Evolutionary conservation across 2,113 vertebrate genomes (phyloP), one percentile per base, ranked within the genome.

Genomic region (Colossoma macropomum): DNA sequence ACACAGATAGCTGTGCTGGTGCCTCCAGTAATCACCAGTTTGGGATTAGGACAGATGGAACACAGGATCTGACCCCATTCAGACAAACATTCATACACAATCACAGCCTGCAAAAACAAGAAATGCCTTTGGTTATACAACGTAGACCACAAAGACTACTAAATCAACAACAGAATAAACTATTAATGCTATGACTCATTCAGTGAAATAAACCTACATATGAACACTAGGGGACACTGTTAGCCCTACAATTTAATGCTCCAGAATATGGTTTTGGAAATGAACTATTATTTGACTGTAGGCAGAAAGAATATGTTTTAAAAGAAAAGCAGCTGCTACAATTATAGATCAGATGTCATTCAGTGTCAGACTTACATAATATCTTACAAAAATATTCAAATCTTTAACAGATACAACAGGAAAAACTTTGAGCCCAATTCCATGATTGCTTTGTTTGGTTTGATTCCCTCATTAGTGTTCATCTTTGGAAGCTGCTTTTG

Each of bases 61-160:
- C 98, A 98, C 34, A 99, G 91, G 71, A 98, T 96, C 93, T 98
- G 98, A 84, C 96, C 97, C 98, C 98, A 99, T 88, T 99, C 98
- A 0, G 96, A 98, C 88, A 99, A 90, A 86, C 97, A 96, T 82
- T 99, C 98, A n/a, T 99, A 99, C 80, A 99, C 97, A 77, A 97
- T 96, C 87, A 96, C 89, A 0, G 95, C 97, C 98, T 99, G 87
- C 23, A 59, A 82, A 10, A n/a, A 59, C 56, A 48, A 41, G 63
- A 45, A 78, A 75, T 7, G 23, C 13, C 16, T 15, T 34, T 16
- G 62, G 30, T 56, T 30, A 83, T 12, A 72, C 13, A 72, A 71
- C 54, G 30, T 13, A 5, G 13, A 50, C 19, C 48, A 28, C 38
- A 66, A 21, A 23, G 4, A 32, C 15, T 25, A 60, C 6, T 17